phyloP scores from a whole-genome alignment of 2,888 invertebrate species.

The Mystacides longicornis region DNA sequence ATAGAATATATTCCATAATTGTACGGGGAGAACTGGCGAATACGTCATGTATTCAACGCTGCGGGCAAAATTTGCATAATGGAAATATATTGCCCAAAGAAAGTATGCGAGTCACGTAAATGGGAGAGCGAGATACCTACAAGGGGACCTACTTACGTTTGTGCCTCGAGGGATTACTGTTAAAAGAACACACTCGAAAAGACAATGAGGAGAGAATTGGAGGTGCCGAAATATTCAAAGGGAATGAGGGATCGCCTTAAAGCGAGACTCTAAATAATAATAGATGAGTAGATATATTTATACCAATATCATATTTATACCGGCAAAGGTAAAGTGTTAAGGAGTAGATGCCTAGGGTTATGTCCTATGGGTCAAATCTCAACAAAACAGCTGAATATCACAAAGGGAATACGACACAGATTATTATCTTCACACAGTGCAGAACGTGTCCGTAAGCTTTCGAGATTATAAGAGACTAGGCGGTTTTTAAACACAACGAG shows the following conservation, averaged over 20 bases:
- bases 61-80: conserved; percentile 17
- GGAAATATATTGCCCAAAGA: conserved; percentile 14
- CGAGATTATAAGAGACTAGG: no score
- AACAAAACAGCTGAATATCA: no score
- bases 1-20: neutral
- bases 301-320: no score
- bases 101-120: conserved; percentile 19
- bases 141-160: neutral
- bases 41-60: neutral
- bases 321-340: no score
- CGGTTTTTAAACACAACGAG: no score
- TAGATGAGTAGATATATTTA: no score
- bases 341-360: no score
- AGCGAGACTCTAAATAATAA: no score
- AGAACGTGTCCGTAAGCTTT: no score
- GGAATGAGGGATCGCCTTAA: neutral
- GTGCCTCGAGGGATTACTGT: neutral
- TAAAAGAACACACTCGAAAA: conserved; percentile 2
- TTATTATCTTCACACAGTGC: no score
- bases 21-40: neutral
- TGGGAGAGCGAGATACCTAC: conserved; percentile 1
- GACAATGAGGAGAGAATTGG: neutral
- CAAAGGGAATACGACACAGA: no score
- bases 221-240: neutral
- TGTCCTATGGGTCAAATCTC: no score